These are phyloP conservation scores for Porites evermanni DNA, from an alignment of 92 coral and sea anemone species.

Conservation along the genomic window DNA sequence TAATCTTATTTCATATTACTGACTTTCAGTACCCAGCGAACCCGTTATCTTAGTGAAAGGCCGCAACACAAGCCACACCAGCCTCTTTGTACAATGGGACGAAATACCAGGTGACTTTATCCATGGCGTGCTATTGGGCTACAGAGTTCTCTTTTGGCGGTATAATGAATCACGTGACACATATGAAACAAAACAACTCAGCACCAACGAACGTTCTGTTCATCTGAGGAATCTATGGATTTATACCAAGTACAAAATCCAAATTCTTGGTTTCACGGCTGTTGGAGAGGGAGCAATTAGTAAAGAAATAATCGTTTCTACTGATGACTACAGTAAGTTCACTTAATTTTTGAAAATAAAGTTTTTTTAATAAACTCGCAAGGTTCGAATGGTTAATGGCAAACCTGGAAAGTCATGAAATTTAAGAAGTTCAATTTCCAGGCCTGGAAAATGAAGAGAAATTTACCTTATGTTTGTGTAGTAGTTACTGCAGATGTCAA, in stretches of 20 bases:
- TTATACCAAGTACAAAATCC: constrained; percentile 80
- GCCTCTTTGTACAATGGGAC: constrained; percentile 81
- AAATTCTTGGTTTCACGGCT: constrained; percentile 82
- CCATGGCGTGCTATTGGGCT: constrained; percentile 93
- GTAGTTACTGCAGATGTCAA: no score
- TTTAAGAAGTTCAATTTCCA: no score
- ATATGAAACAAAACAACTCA: constrained; percentile 27
- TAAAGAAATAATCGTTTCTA: constrained; percentile 67
- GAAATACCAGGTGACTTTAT: constrained; percentile 66
- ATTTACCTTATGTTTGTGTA: no score
- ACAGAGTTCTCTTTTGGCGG: constrained; percentile 71
- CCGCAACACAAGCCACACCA: constrained; percentile 75
- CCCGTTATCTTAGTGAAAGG: constrained; percentile 66
- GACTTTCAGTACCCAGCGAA: constrained; percentile 82
- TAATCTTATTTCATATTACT: neutral
- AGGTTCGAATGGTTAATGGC: no score
- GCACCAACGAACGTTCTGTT: constrained; percentile 29
- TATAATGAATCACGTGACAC: constrained; percentile 64
- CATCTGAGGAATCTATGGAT: constrained; percentile 76
- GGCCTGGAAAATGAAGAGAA: no score
- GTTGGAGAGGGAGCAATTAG: constrained; percentile 79
- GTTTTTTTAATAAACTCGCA: no score
- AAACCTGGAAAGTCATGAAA: no score
- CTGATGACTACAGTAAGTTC: constrained; percentile 92
- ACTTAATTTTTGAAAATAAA: no score